Base-by-base conservation (phyloP, 2,888 invertebrate species). In the Zeuzera pyrina region DNA sequence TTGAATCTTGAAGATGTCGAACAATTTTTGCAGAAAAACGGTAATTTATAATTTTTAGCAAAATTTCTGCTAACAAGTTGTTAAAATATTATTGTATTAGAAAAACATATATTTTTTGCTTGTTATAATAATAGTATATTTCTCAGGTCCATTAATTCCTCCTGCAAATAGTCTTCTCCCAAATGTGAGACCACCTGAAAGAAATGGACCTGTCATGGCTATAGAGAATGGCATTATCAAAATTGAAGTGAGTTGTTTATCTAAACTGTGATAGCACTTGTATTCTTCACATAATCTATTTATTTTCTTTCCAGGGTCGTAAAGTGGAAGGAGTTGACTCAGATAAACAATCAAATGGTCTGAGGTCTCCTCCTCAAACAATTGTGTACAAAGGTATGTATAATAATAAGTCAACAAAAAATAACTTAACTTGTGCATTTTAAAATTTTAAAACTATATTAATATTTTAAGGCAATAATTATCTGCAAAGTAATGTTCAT, bases 211-310 rank as follows among this genome's bases (percentile, higher is more conserved):
- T 12, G 61, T 81, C 22, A 68, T 83, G 59, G 67, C 83, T 16
- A 79, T 83, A 44, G 83, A 83, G 53, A 81, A 81, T 71, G 83
- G 83, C 39, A 49, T 81, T 25, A 81, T 83, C 39, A 74, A 77
- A 28, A 32, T 39, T 12, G 30, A 36, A 71, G 83, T 79, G 52
- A 39, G 32, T 32, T 16, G 4, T n/a, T 33, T n/a, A 19, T 23
- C 7, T 24, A 24, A 24, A 7, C n/a, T n/a, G n/a, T n/a, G n/a
- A n/a, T n/a, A n/a, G n/a, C n/a, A n/a, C n/a, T n/a, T n/a, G n/a
- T n/a, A n/a, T n/a, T n/a, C n/a, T n/a, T n/a, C n/a, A n/a, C n/a
- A n/a, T n/a, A n/a, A n/a, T n/a, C n/a, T n/a, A n/a, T n/a, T n/a
- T n/a, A n/a, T n/a, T n/a, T n/a, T n/a, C n/a, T n/a, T n/a, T n/a